Percentiles rank a stretch among this genome's conserved stretches.
Evolutionary conservation across 2,888 invertebrate genomes (phyloP).

Genomic region (Schizotus pectinicornis): DNA sequence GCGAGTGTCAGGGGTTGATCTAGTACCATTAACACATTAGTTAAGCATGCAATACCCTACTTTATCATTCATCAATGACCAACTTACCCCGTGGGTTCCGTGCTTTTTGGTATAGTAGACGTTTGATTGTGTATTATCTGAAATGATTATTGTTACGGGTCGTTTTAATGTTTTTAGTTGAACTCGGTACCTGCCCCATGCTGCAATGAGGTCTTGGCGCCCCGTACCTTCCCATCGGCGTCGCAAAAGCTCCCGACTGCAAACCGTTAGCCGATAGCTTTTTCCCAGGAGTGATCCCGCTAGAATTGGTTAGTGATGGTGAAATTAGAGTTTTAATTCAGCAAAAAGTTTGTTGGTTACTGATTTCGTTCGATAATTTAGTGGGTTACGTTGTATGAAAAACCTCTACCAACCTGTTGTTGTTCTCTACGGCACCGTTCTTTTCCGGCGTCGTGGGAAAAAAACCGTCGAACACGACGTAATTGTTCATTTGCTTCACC

Average conservation of each 20-base stretch:
- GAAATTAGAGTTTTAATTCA: slow-evolving; percentile 3
- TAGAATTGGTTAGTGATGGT: slow-evolving; percentile 28
- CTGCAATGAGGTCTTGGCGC: slow-evolving; percentile 70
- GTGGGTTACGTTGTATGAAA: not conserved
- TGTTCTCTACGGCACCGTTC: slow-evolving; percentile 23
- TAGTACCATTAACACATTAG: slow-evolving; percentile 11
- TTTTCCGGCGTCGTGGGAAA: slow-evolving; percentile 58
- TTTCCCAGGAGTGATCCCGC: slow-evolving; percentile 26
- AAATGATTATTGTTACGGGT: slow-evolving; percentile 43
- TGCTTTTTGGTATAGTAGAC: slow-evolving; percentile 60
- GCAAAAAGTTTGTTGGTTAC: slow-evolving; percentile 7
- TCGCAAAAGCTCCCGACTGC: slow-evolving; percentile 38
- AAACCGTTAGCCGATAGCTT: slow-evolving; percentile 54
- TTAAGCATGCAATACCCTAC: slow-evolving; percentile 18
- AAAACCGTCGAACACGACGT: slow-evolving; percentile 84
- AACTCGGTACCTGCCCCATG: slow-evolving; percentile 66
- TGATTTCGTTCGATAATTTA: not conserved
- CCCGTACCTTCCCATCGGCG: slow-evolving; percentile 64
- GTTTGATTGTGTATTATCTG: slow-evolving; percentile 71
- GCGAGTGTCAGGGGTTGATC: slow-evolving; percentile 37
- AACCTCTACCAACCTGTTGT: slow-evolving; percentile 36
- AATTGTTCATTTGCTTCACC: slow-evolving; percentile 86
- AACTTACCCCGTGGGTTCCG: slow-evolving; percentile 66
- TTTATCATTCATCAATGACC: not conserved
- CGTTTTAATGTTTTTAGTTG: slow-evolving; percentile 9